phyloP scores from a whole-genome alignment of 2,113 vertebrate genomes.

The Columba livia region DNA sequence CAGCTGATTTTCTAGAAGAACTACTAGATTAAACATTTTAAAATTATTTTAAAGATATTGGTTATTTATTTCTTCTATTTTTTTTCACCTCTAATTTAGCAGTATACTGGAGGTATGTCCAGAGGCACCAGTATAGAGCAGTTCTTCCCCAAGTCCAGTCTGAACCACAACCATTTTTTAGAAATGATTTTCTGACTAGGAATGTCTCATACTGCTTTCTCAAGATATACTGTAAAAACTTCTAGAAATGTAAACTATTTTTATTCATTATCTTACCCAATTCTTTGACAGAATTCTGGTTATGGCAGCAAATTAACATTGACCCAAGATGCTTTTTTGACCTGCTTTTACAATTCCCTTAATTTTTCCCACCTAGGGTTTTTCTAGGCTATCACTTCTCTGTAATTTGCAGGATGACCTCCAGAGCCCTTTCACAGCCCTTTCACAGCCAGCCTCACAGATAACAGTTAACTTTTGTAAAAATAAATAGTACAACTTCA shows the following conservation, averaged over 20 bases:
- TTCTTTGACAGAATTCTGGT: not conserved
- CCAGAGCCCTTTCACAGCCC: not conserved
- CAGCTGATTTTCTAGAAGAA: not conserved
- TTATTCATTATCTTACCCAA: not conserved
- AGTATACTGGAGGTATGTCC: not conserved
- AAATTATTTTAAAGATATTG: not conserved
- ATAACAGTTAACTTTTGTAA: not conserved
- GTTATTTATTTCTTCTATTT: not conserved
- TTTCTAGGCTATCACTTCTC: not conserved
- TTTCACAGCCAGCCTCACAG: not conserved
- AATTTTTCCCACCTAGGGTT: not conserved
- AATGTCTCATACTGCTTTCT: not conserved
- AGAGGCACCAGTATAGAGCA: not conserved
- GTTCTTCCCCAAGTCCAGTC: not conserved
- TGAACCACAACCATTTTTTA: not conserved
- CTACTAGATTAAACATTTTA: not conserved
- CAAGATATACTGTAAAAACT: not conserved
- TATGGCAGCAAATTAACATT: not conserved
- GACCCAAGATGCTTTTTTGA: not conserved
- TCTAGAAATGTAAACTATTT: not conserved
- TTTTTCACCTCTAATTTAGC: not conserved
- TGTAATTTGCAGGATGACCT: not conserved
- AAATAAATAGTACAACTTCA: not conserved
- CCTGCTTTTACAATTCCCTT: not conserved
- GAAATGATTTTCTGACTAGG: not conserved